These are phyloP conservation scores for Agriopis aurantiaria DNA, from an alignment of 2,888 invertebrate species.

Conservation along the genomic window DNA sequence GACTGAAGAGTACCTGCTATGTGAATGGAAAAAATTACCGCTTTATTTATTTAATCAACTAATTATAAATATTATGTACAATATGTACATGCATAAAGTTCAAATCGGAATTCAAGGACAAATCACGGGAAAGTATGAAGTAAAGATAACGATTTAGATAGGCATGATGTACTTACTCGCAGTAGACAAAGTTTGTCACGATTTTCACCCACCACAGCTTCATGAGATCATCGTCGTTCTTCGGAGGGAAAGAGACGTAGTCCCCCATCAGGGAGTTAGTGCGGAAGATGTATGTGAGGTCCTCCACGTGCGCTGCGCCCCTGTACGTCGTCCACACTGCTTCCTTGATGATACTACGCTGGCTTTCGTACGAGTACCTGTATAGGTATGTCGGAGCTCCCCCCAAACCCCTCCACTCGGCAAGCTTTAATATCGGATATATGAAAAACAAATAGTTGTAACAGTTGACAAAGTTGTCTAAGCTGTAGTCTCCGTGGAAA, in stretches of 20 bases:
- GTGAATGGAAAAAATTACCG: no score
- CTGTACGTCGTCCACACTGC: slow-evolving; percentile 51
- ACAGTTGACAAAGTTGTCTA: slow-evolving; percentile 40
- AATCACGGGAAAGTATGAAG: neutral
- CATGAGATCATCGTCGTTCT: slow-evolving; percentile 46
- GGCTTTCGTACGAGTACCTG: slow-evolving; percentile 73
- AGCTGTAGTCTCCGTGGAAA: slow-evolving; percentile 38
- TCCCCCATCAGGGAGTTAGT: slow-evolving; percentile 36
- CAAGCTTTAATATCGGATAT: slow-evolving; percentile 42
- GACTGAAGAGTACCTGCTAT: no score
- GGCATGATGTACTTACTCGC: slow-evolving; percentile 39
- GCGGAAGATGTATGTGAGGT: slow-evolving; percentile 72
- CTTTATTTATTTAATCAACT: no score
- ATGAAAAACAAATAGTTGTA: slow-evolving; percentile 43
- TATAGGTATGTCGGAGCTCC: slow-evolving; percentile 73
- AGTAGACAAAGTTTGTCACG: slow-evolving; percentile 48
- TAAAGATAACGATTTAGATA: neutral
- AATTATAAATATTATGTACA: no score
- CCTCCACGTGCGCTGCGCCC: slow-evolving; percentile 74
- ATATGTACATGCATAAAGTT: no score
- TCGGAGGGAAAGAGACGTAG: slow-evolving; percentile 36
- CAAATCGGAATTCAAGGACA: no score
- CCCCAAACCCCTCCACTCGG: slow-evolving; percentile 29
- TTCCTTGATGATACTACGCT: slow-evolving; percentile 68
- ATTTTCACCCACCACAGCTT: slow-evolving; percentile 46